These are phyloP conservation scores for Corythornis cristatus DNA, from an alignment of 2,113 vertebrate species.

Conservation along the genomic window DNA sequence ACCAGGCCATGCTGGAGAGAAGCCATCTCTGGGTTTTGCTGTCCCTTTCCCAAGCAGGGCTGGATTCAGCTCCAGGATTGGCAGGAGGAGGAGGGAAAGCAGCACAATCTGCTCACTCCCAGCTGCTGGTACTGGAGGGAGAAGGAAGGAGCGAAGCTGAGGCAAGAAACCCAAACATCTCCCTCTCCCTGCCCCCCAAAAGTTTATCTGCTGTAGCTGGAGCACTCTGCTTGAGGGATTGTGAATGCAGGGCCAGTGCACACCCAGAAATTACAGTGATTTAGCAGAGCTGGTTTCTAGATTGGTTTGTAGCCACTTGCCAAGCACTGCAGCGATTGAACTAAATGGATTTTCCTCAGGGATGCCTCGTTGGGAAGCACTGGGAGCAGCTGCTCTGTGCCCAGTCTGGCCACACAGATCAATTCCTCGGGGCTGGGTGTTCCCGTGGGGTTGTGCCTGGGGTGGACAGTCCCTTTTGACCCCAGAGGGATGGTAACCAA, in stretches of 20 bases:
- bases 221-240: not conserved
- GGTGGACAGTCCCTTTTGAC: not conserved
- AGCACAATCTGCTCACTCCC: not conserved
- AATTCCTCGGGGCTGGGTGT: fast-evolving
- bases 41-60: not conserved
- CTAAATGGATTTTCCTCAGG: not conserved
- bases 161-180: not conserved
- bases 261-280: not conserved
- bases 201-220: not conserved
- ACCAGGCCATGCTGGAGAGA: fast-evolving
- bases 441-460: fast-evolving
- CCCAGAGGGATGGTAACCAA: not conserved
- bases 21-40: not conserved
- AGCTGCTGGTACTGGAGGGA: not conserved
- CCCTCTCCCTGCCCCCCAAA: too few species aligned
- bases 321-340: not conserved
- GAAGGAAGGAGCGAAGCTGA: not conserved
- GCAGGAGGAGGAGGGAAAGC: too few species aligned
- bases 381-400: not conserved
- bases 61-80: not conserved
- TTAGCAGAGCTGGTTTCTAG: not conserved
- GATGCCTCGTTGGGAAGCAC: not conserved
- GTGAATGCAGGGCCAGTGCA: not conserved
- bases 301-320: not conserved
- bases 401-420: fast-evolving